Evolutionary conservation across 2,888 invertebrate species (phyloP), one percentile per base, ranked within the genome.

Genomic region (Notodonta dromedarius): DNA sequence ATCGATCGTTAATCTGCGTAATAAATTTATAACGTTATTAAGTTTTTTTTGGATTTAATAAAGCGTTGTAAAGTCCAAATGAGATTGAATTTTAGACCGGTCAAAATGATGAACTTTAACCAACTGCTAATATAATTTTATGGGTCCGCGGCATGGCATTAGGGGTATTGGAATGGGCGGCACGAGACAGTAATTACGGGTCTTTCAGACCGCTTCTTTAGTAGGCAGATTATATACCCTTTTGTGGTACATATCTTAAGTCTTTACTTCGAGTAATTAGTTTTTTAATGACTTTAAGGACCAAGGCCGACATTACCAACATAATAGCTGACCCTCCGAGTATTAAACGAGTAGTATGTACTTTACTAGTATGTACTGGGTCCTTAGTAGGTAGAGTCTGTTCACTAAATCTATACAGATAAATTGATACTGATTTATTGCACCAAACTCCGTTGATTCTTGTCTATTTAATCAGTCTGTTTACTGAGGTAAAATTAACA

Each of bases 41-140:
- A 24, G 24, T 24, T 24, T 42, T 42, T 12, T 11, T 9, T 11
- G 5, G 46, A n/a, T n/a, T 13, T 46, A n/a, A n/a, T n/a, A 46
- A n/a, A n/a, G 11, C 46, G 16, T 50, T 50, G 4, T 50, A 50
- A 50, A 50, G 7, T 12, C 50, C 50, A 14, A 14, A 16, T 12
- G 16, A 50, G 50, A 50, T 50, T 0, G 16, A 16, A 46, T 54
- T 54, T 54, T 60, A 73, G 70, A 62, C 70, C 69, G 76, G 80
- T 78, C 77, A 79, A 78, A 73, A 77, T 78, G 73, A 80, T 84
- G 82, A 84, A 79, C 76, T 78, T 76, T 78, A 82, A 80, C 72
- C 67, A 65, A 74, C 64, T 65, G 58, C 74, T 84, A 85, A 87
- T 87, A 84, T 82, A 77, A 82, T 79, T 79, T 81, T 76, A 81